phyloP scores from a whole-genome alignment of 2,113 vertebrate species.

The Sphyrna mokarran region DNA sequence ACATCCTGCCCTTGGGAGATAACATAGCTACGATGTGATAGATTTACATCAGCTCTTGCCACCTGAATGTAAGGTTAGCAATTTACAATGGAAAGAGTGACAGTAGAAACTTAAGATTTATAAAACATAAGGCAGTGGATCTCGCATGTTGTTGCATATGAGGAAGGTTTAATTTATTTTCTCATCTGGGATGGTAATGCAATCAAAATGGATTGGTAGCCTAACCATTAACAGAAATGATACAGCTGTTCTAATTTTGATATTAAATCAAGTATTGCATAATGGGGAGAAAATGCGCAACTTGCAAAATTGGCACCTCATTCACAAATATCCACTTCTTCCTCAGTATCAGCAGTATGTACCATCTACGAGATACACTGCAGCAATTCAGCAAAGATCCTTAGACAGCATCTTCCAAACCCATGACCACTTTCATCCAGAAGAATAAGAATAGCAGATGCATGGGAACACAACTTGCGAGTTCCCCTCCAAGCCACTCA shows the following conservation, averaged over 20 bases:
- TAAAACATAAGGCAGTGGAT: not conserved
- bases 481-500: too few species aligned
- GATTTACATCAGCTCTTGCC: not conserved
- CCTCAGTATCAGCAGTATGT: too few species aligned
- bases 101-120: not conserved
- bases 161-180: not conserved
- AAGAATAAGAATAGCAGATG: too few species aligned
- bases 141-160: not conserved
- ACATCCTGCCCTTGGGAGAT: not conserved
- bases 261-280: not conserved
- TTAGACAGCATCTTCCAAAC: too few species aligned
- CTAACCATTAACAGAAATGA: not conserved
- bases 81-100: not conserved
- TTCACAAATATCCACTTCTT: too few species aligned
- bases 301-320: too few species aligned
- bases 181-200: not conserved
- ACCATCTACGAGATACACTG: too few species aligned
- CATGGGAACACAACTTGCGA: too few species aligned
- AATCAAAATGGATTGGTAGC: not conserved
- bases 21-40: not conserved
- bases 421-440: too few species aligned
- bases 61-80: not conserved
- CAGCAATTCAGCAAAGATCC: too few species aligned
- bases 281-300: not conserved
- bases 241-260: not conserved